A percentile compares a stretch with the other conserved stretches of the same genome.
These are phyloP conservation scores for Pseudopodoces humilis DNA, from an alignment of 2,113 vertebrate species.

Conservation along the genomic window DNA sequence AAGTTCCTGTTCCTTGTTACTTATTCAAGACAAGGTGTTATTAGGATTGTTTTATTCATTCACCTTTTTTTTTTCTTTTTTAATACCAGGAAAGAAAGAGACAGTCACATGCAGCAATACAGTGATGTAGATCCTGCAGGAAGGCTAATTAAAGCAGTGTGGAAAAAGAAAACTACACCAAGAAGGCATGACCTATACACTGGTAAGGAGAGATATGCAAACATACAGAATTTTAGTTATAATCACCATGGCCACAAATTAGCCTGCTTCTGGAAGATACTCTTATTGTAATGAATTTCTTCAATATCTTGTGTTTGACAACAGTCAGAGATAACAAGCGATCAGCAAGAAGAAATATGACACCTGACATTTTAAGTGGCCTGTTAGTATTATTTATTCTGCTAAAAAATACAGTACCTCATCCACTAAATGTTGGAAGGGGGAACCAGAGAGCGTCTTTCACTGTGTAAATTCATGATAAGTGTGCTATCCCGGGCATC, in stretches of 20 bases:
- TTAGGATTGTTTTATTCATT: neutral
- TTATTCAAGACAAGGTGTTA: neutral
- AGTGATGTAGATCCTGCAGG: neutral
- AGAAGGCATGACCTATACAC: neutral
- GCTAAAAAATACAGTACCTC: neutral
- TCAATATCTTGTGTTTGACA: constrained; percentile 22
- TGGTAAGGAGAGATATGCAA: neutral
- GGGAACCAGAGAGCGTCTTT: neutral
- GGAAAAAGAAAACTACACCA: neutral
- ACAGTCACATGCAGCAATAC: neutral
- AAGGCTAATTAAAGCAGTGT: neutral
- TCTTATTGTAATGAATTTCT: neutral
- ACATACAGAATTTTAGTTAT: neutral
- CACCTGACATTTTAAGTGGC: neutral
- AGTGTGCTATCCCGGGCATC: neutral
- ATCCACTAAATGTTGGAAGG: neutral
- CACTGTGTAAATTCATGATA: neutral
- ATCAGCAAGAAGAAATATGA: constrained; percentile 7
- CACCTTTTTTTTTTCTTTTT: neutral
- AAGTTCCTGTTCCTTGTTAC: neutral
- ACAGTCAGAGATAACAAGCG: neutral
- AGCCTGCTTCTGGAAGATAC: neutral
- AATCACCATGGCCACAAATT: neutral
- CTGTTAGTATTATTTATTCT: constrained; percentile 23
- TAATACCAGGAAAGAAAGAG: neutral